Percentiles rank a stretch among this genome's conserved stretches.
Evolutionary conservation across 2,113 vertebrate genomes (phyloP).

Genomic region (Columbina picui): DNA sequence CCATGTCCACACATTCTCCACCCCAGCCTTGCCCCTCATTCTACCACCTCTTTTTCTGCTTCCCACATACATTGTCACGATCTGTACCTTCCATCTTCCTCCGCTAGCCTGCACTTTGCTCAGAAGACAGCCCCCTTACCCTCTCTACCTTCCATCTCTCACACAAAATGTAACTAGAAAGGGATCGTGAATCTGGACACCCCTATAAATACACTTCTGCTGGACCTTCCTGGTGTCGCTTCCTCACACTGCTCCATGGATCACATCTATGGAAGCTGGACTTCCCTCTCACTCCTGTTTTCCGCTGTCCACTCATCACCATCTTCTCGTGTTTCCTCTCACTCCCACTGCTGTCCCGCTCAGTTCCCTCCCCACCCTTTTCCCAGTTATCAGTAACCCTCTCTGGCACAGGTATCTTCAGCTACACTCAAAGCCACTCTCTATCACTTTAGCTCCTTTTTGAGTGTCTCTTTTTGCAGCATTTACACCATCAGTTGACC

Average conservation of each 20-base stretch:
- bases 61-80: neutral
- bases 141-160: neutral
- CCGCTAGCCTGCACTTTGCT: neutral
- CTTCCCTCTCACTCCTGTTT: neutral
- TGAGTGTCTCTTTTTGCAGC: neutral
- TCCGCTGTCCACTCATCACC: neutral
- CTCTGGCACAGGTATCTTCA: neutral
- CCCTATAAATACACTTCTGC: neutral
- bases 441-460: neutral
- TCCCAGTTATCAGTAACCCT: neutral
- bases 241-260: neutral
- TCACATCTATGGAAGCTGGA: neutral
- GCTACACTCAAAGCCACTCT: neutral
- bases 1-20: neutral
- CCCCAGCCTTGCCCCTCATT: neutral
- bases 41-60: neutral
- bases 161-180: neutral
- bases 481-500: neutral
- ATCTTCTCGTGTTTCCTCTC: neutral
- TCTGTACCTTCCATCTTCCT: neutral
- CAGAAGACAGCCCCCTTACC: neutral
- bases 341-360: neutral
- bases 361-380: neutral
- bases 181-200: neutral
- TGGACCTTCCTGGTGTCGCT: neutral